Conservation (phyloP, 1,140 invertebrate species). For the Phocides pigmalion region DNA sequence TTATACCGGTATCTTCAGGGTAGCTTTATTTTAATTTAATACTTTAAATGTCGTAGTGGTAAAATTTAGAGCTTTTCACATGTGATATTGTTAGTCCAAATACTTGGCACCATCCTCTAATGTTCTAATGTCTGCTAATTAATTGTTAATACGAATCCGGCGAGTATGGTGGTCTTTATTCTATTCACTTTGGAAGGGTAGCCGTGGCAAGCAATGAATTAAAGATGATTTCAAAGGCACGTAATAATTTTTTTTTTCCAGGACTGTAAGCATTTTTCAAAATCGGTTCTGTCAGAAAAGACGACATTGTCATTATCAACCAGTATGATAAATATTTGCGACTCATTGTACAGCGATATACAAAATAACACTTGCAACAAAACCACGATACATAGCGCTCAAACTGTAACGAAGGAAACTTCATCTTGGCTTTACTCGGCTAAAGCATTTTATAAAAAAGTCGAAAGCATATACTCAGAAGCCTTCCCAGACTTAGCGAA, state of each 20-base stretch:
- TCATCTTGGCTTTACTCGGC: constrained; percentile 85
- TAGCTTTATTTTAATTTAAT: too few relatives aligned
- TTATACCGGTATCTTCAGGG: too few relatives aligned
- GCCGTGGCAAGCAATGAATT: too few relatives aligned
- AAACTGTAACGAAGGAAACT: constrained; percentile 75
- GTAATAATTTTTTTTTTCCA: constrained; percentile 48
- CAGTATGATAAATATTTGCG: constrained; percentile 51
- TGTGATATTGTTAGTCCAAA: too few relatives aligned
- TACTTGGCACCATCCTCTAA: too few relatives aligned
- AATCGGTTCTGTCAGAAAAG: constrained; percentile 66
- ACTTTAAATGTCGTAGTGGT: too few relatives aligned
- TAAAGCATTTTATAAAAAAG: constrained; percentile 83
- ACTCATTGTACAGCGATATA: constrained; percentile 50
- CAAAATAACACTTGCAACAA: constrained; percentile 45
- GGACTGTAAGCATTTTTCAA: constrained; percentile 76
- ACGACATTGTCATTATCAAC: constrained; percentile 51
- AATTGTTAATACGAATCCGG: too few relatives aligned
- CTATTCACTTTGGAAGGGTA: too few relatives aligned
- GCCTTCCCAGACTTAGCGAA: constrained; percentile 88
- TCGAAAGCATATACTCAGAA: constrained; percentile 82
- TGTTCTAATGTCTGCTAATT: too few relatives aligned
- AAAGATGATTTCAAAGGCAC: too few relatives aligned
- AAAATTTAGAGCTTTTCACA: too few relatives aligned
- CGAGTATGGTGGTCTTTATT: too few relatives aligned
- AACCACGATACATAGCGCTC: constrained; percentile 47